These are phyloP conservation scores for Odontamblyopus lacepedii DNA, from an alignment of 2,797 vertebrate genomes.

Conservation along the genomic window DNA sequence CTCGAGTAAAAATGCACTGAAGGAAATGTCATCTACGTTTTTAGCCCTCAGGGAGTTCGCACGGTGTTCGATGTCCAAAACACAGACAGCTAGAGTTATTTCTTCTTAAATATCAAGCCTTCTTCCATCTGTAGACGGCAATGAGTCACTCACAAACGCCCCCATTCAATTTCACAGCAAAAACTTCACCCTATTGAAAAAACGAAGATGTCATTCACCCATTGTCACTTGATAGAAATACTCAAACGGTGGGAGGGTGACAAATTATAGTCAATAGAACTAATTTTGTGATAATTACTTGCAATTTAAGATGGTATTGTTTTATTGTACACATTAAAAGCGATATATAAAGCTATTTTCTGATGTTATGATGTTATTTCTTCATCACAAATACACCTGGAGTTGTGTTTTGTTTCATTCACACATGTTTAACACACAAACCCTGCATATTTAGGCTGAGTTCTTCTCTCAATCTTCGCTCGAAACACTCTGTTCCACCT, in stretches of 20 bases:
- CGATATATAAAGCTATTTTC: no score
- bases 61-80: background rate
- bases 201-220: background rate
- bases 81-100: background rate
- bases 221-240: background rate
- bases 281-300: background rate
- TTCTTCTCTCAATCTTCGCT: no score
- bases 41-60: background rate
- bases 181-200: slow-evolving; percentile 1
- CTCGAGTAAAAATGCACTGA: background rate
- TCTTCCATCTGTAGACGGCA: background rate
- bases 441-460: no score
- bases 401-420: no score
- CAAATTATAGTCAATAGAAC: background rate
- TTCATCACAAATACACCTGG: no score
- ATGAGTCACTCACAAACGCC: slow-evolving; percentile 14
- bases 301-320: background rate
- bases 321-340: background rate
- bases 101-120: slow-evolving; percentile 5
- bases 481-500: no score
- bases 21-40: background rate
- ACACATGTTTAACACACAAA: no score
- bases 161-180: slow-evolving; percentile 3
- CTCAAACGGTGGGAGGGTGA: background rate
- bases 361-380: no score